Conservation (phyloP, 2,888 invertebrate genomes). For the Strigamia maritima region DNA sequence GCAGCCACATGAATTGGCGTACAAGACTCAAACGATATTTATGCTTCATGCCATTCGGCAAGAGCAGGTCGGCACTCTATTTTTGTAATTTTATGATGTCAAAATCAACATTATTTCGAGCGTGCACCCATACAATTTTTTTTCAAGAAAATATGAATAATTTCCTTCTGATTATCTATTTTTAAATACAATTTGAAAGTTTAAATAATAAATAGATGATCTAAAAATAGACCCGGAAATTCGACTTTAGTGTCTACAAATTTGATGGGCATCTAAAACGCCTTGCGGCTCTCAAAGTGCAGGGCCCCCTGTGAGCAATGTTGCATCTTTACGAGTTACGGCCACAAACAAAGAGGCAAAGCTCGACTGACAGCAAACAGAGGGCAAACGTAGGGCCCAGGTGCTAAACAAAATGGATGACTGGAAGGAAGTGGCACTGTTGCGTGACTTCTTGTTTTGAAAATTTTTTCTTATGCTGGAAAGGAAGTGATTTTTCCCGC, state of each 20-base stretch:
- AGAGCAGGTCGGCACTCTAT: not conserved
- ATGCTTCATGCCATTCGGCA: not conserved
- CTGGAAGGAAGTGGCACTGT: conserved; percentile 27
- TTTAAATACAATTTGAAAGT: no score
- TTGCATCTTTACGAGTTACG: conserved; percentile 34
- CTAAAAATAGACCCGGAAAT: not conserved
- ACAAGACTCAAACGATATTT: not conserved
- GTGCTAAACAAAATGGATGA: conserved; percentile 36
- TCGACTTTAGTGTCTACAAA: not conserved
- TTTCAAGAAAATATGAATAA: no score
- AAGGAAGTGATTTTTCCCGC: conserved; percentile 34
- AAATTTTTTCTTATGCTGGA: conserved; percentile 5
- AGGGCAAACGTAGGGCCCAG: conserved; percentile 31
- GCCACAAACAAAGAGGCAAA: conserved; percentile 33
- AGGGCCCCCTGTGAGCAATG: conserved; percentile 20
- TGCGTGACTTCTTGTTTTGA: conserved; percentile 30
- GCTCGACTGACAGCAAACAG: conserved; percentile 31
- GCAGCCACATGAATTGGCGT: not conserved
- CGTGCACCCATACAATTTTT: no score
- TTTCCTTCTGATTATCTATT: no score
- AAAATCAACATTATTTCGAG: not conserved
- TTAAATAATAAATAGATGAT: not conserved
- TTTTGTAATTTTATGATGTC: not conserved
- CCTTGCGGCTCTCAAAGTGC: conserved; percentile 12
- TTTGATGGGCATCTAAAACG: conserved; percentile 10